Evolutionary conservation across 1,140 invertebrate genomes (phyloP).

Genomic region (Caerostris darwini): DNA sequence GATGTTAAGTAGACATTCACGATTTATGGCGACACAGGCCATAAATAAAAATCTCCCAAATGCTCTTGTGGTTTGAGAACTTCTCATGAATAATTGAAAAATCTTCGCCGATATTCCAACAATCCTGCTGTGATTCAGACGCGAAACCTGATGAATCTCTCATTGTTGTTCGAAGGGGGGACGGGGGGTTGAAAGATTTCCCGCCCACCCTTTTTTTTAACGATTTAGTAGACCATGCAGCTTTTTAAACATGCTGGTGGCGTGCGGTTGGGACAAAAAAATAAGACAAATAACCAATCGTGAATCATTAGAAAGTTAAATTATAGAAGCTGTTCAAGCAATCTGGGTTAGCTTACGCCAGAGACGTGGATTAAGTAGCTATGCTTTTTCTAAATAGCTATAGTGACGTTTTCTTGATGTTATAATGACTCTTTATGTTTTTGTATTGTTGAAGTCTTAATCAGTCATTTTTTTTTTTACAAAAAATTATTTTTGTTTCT

Average conservation of each 20-base stretch:
- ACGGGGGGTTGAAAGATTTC: background rate
- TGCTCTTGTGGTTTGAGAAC: background rate
- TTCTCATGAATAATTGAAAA: slow-evolving; percentile 37
- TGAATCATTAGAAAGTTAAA: slow-evolving; percentile 16
- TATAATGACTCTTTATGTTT: background rate
- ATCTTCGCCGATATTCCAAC: background rate
- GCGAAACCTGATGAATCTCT: slow-evolving; percentile 7
- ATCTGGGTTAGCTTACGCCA: background rate
- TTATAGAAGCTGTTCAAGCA: background rate
- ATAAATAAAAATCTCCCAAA: background rate
- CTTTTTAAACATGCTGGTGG: slow-evolving; percentile 13
- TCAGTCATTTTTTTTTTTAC: background rate
- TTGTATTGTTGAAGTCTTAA: background rate
- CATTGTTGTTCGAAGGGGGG: background rate
- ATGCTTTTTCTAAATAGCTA: too few relatives aligned
- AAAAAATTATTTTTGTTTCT: too few relatives aligned
- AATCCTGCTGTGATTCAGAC: background rate
- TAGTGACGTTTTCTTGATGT: too few relatives aligned
- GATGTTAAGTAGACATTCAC: background rate
- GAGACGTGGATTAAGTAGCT: background rate
- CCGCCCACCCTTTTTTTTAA: background rate
- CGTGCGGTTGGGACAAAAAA: background rate
- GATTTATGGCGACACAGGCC: background rate
- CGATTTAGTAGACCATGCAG: slow-evolving; percentile 1
- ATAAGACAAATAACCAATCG: background rate